Base-by-base conservation (phyloP, 1,140 invertebrate species). In the Lineus longissimus region DNA sequence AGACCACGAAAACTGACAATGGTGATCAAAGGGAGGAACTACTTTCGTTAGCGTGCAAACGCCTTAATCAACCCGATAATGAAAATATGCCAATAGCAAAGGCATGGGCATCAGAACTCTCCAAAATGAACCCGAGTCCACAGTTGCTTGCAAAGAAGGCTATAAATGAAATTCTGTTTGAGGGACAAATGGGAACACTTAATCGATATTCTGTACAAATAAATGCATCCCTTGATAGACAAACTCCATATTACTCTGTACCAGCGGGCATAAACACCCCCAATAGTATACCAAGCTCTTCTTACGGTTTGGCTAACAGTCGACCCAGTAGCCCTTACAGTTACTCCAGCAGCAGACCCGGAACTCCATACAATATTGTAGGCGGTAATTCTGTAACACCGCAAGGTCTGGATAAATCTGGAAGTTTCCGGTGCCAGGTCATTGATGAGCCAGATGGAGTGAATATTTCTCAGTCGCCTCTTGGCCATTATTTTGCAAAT, bases 111-210 rank as follows among this genome's bases (percentile, higher is more conserved):
- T 15, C 17, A 15, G 51, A 55, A 55, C 51, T 55, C 17, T 55
- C 51, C 17, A 1, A 55, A 23, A 55, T 55, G 51, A 23, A 11
- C 17, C 51, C 13, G 51, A 15, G 23, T n/a, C 51, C 17, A 29
- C 4, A 55, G 29, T 23, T 55, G 13, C 23, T 55, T 2, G 51
- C 51, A n/a, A 55, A 55, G 23, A 4, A 55, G 51, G 51, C 51
- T 55, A 55, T 55, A 19, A 55, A 55, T 23, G 51, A 55, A 15
- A 55, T 55, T 55, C 23, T 55, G 29, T 55, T 55, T 55, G 51
- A 55, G 29, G 51, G 19, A 23, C 51, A 23, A 15, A 15, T 55
- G 51, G 51, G 51, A 27, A 55, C 51, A 19, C 51, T 55, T 15
- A 15, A 29, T 27, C 23, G 51, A 55, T 23, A n/a, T 9, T 27